Percentiles rank a stretch among this genome's conserved stretches.
These are phyloP conservation scores for Calcarius ornatus DNA, from an alignment of 2,113 vertebrate genomes.

Conservation along the genomic window DNA sequence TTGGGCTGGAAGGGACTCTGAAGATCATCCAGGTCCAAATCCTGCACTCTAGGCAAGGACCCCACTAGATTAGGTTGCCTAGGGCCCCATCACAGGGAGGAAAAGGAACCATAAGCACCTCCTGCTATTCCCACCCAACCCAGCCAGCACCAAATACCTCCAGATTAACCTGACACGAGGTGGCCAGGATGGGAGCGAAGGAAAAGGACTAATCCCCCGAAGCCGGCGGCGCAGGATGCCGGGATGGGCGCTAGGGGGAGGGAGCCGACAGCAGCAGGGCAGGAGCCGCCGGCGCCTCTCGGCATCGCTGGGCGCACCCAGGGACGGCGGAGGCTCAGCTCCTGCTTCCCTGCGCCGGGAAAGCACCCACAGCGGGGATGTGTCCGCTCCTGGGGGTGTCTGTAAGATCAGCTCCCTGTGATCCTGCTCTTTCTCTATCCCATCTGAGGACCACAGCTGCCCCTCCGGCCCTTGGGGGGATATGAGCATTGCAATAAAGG, in stretches of 20 bases:
- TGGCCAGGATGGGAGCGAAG: not conserved
- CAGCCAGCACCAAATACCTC: not conserved
- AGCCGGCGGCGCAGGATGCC: not conserved
- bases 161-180: not conserved
- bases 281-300: not conserved
- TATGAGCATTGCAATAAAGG: not conserved
- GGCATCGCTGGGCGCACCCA: rapidly evolving
- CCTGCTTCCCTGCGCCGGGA: not conserved
- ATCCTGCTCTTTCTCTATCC: rapidly evolving
- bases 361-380: not conserved
- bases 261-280: not conserved
- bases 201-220: not conserved
- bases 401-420: not conserved
- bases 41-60: not conserved
- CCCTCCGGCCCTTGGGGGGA: not conserved
- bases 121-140: not conserved
- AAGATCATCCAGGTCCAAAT: not conserved
- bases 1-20: not conserved
- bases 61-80: not conserved
- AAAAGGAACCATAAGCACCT: not conserved
- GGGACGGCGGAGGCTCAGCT: not conserved
- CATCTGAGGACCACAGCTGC: not conserved
- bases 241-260: constrained; percentile 35
- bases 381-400: not conserved
- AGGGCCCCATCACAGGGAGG: not conserved